Percentiles rank a stretch among this genome's conserved stretches.
These are phyloP conservation scores for Datnioides undecimradiatus DNA, from an alignment of 2,113 vertebrate species.

Conservation along the genomic window DNA sequence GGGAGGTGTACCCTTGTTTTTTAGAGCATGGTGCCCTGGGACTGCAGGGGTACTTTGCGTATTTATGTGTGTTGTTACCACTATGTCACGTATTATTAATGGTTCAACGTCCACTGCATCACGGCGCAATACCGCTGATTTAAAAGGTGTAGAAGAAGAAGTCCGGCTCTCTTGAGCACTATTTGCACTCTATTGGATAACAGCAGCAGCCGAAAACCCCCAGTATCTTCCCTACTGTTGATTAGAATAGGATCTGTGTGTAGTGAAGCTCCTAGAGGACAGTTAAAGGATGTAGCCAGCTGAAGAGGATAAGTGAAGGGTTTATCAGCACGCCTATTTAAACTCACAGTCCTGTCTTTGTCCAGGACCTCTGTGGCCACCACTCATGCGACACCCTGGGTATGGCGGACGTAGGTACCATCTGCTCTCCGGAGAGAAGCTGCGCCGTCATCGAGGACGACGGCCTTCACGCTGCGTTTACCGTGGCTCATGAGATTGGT, in stretches of 20 bases:
- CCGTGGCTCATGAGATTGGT: constrained; percentile 99
- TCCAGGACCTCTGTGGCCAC: constrained; percentile 97
- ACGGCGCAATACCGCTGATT: not conserved
- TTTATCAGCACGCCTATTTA: too few species aligned
- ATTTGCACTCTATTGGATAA: not conserved
- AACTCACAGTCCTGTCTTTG: constrained; percentile 16
- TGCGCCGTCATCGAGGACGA: constrained; percentile 99
- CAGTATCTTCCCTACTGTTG: not conserved
- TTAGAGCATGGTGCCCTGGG: not conserved
- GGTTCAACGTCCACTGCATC: not conserved
- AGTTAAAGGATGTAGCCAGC: not conserved
- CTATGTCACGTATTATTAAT: too few species aligned
- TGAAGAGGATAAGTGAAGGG: not conserved
- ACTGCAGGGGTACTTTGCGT: not conserved
- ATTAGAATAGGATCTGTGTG: too few species aligned
- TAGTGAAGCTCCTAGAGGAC: not conserved
- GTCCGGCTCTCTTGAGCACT: not conserved
- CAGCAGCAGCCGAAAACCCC: not conserved
- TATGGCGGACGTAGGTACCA: constrained; percentile 99
- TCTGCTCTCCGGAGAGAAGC: constrained; percentile 98
- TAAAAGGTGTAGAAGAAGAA: not conserved
- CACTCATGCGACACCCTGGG: constrained; percentile 99
- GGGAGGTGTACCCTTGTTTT: not conserved
- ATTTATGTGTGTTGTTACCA: too few species aligned
- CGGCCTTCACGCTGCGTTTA: constrained; percentile 97